phyloP scores from a whole-genome alignment of 92 coral and sea anemone species.

The Umimayanthus kanabou region DNA sequence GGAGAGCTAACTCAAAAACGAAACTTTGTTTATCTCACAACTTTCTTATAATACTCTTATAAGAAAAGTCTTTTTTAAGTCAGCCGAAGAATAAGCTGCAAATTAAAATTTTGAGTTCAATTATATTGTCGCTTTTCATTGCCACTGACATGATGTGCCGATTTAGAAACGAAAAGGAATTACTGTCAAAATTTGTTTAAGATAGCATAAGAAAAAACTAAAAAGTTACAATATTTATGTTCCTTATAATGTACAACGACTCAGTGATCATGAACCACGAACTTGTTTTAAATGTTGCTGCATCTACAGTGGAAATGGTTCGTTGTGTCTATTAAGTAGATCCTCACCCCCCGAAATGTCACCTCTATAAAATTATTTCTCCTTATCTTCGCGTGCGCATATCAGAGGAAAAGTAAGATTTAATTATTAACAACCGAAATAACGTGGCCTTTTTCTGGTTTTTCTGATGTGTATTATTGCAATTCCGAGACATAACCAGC shows the following conservation, averaged over 20 bases:
- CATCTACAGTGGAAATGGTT: not conserved
- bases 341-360: not conserved
- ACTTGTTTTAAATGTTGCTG: not conserved
- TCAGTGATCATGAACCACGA: not conserved
- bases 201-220: not conserved
- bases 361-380: not conserved
- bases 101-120: too few species aligned
- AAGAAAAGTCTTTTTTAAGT: too few species aligned
- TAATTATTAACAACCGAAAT: conserved; percentile 27
- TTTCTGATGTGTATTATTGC: conserved; percentile 3
- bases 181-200: not conserved
- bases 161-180: too few species aligned
- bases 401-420: not conserved
- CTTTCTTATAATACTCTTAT: not conserved
- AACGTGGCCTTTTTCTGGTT: conserved; percentile 24
- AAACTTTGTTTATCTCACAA: not conserved
- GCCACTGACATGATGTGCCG: too few species aligned
- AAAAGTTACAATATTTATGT: too few species aligned
- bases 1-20: not conserved
- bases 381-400: conserved; percentile 40
- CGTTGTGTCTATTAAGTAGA: not conserved
- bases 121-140: too few species aligned
- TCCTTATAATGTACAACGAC: not conserved
- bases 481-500: not conserved
- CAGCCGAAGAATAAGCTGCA: too few species aligned